These are phyloP conservation scores for Drosophila leontia DNA, from an alignment of 1,140 invertebrate species.

Conservation along the genomic window DNA sequence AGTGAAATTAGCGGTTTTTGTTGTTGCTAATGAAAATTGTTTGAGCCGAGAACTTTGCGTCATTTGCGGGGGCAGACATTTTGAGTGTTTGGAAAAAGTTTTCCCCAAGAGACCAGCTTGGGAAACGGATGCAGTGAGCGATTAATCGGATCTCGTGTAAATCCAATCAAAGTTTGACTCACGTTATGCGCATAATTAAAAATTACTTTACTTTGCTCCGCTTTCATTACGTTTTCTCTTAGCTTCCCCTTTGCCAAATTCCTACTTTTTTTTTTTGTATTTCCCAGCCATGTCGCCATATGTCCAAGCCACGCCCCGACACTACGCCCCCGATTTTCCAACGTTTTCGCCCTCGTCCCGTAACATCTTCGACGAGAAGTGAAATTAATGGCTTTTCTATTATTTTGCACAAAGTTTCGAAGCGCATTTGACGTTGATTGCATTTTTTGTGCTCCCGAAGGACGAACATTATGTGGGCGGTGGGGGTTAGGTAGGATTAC, in stretches of 20 bases:
- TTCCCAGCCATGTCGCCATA: constrained; percentile 38
- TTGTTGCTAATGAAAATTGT: constrained; percentile 79
- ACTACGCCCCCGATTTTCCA: constrained; percentile 1
- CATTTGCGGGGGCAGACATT: constrained; percentile 45
- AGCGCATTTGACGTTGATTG: constrained; percentile 83
- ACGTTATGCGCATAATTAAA: constrained; percentile 81
- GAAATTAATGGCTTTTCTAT: constrained; percentile 83
- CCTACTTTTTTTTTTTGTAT: not conserved
- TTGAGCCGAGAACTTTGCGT: constrained; percentile 61
- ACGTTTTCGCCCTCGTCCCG: constrained; percentile 24
- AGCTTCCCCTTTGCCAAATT: constrained; percentile 1
- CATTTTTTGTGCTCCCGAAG: constrained; percentile 70
- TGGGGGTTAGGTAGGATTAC: not conserved
- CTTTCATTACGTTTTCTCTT: constrained; percentile 12
- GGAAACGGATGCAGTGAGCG: constrained; percentile 43
- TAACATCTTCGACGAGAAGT: constrained; percentile 78
- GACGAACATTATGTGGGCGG: constrained; percentile 28
- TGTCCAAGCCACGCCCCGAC: constrained; percentile 37
- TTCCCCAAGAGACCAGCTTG: constrained; percentile 4
- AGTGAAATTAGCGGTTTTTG: constrained; percentile 80
- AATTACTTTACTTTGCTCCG: constrained; percentile 61
- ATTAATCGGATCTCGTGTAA: constrained; percentile 71
- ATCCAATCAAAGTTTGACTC: constrained; percentile 62
- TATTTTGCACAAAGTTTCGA: constrained; percentile 82
- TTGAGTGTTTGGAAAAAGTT: constrained; percentile 25